These are phyloP conservation scores for Tetramorium alpestre DNA, from an alignment of 1,140 invertebrate species.

Conservation along the genomic window DNA sequence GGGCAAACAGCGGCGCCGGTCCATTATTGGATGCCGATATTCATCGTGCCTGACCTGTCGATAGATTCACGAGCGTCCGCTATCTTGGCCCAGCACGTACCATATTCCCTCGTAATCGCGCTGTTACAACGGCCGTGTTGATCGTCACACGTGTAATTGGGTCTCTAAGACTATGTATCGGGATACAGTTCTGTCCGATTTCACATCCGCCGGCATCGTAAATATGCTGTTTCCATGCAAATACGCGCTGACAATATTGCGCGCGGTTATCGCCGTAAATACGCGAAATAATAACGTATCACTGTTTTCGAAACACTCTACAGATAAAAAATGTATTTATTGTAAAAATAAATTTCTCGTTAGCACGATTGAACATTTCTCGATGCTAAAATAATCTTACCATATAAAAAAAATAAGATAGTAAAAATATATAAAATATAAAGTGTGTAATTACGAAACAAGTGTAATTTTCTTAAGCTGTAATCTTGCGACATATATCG, in stretches of 20 bases:
- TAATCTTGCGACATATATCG: too few relatives aligned
- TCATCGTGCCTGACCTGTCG: slow-evolving; percentile 60
- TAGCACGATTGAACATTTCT: background rate
- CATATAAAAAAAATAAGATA: background rate
- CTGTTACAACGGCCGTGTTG: slow-evolving; percentile 68
- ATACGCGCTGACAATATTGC: slow-evolving; percentile 69
- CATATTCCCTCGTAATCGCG: slow-evolving; percentile 67
- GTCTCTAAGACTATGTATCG: slow-evolving; percentile 62
- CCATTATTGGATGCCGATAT: slow-evolving; percentile 69
- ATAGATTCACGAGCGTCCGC: slow-evolving; percentile 46
- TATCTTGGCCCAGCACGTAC: slow-evolving; percentile 32
- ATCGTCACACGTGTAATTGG: slow-evolving; percentile 74
- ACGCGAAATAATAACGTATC: background rate
- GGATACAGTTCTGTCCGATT: slow-evolving; percentile 61
- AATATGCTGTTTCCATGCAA: slow-evolving; percentile 54
- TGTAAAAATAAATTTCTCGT: background rate
- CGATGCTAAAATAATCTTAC: background rate
- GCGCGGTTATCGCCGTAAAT: background rate
- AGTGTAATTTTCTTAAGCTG: background rate
- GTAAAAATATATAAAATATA: background rate
- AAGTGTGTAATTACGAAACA: background rate
- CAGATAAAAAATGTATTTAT: background rate
- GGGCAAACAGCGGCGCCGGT: slow-evolving; percentile 37
- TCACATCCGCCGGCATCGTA: slow-evolving; percentile 23
- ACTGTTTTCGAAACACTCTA: background rate